A percentile compares a stretch with the other conserved stretches of the same genome.
Evolutionary conservation across 2,888 invertebrate species (phyloP).

Genomic region (Drosophila barbarae): DNA sequence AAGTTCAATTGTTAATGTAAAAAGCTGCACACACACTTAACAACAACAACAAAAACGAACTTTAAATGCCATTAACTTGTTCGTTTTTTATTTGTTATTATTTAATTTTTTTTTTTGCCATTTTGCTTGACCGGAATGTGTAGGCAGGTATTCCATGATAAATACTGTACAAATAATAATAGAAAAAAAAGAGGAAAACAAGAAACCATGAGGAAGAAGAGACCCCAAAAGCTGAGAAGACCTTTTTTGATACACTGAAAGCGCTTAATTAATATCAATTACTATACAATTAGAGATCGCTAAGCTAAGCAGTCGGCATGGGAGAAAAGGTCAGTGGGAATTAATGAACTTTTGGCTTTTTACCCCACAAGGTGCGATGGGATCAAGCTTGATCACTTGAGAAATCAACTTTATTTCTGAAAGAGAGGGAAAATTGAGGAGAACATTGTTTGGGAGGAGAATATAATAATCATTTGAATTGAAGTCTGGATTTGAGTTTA

Average conservation of each 20-base stretch:
- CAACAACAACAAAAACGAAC: slow-evolving; percentile 22
- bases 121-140: slow-evolving; percentile 30
- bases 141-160: slow-evolving; percentile 31
- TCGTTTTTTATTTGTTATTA: slow-evolving; percentile 35
- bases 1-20: slow-evolving; percentile 73
- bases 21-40: slow-evolving; percentile 50
- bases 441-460: slow-evolving; percentile 9
- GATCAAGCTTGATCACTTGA: slow-evolving; percentile 14
- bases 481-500: neutral
- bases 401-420: neutral
- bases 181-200: neutral
- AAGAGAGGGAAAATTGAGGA: neutral
- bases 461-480: neutral
- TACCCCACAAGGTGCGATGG: slow-evolving; percentile 24
- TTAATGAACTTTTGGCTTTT: slow-evolving; percentile 55
- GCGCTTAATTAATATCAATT: slow-evolving; percentile 69
- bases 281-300: slow-evolving; percentile 66
- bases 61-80: slow-evolving; percentile 42
- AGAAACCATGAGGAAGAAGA: neutral
- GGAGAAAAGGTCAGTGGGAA: slow-evolving; percentile 52
- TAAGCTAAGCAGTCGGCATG: slow-evolving; percentile 23
- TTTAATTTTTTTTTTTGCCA: slow-evolving; percentile 44
- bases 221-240: slow-evolving; percentile 31
- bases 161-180: neutral
- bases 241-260: slow-evolving; percentile 53